These are phyloP conservation scores for Lycodopsis pacificus DNA, from an alignment of 2,797 vertebrate genomes.

Conservation along the genomic window DNA sequence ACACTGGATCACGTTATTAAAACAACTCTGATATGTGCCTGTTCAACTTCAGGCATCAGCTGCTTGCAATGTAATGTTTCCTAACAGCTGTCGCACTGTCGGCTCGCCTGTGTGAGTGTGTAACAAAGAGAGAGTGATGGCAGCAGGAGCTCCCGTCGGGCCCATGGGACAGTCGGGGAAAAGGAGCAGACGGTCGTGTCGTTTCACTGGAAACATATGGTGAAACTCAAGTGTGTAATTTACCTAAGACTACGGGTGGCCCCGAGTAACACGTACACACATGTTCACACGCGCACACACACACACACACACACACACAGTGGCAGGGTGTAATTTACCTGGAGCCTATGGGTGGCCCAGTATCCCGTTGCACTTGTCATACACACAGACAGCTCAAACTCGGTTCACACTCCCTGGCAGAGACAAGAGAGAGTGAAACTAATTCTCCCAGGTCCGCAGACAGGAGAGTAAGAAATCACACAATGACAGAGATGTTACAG, in stretches of 20 bases:
- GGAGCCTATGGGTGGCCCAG: conserved; percentile 79
- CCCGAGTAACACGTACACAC: conserved; percentile 53
- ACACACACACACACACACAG: conserved; percentile 37
- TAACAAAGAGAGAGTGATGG: conserved; percentile 76
- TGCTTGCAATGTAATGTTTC: conserved; percentile 74
- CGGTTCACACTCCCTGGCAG: conserved; percentile 61
- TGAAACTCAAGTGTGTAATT: conserved; percentile 86
- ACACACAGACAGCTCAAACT: conserved; percentile 71
- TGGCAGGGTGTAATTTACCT: conserved; percentile 82
- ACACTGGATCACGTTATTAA: conserved; percentile 52
- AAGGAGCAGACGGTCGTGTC: conserved; percentile 77
- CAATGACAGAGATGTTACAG: conserved; percentile 61
- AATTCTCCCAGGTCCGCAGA: conserved; percentile 54
- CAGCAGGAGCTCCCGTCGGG: conserved; percentile 72
- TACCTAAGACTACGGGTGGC: conserved; percentile 81
- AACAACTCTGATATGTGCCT: conserved; percentile 56
- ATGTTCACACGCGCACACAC: conserved; percentile 22
- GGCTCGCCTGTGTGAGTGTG: conserved; percentile 38
- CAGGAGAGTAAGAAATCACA: conserved; percentile 69
- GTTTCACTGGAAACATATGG: conserved; percentile 83
- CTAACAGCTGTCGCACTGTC: conserved; percentile 75
- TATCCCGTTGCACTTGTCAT: conserved; percentile 78
- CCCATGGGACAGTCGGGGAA: conserved; percentile 72
- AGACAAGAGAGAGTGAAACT: conserved; percentile 66
- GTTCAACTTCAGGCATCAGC: conserved; percentile 70